Evolutionary conservation across 2,888 invertebrate species (phyloP).

Genomic region (Cantharis flavilabris): DNA sequence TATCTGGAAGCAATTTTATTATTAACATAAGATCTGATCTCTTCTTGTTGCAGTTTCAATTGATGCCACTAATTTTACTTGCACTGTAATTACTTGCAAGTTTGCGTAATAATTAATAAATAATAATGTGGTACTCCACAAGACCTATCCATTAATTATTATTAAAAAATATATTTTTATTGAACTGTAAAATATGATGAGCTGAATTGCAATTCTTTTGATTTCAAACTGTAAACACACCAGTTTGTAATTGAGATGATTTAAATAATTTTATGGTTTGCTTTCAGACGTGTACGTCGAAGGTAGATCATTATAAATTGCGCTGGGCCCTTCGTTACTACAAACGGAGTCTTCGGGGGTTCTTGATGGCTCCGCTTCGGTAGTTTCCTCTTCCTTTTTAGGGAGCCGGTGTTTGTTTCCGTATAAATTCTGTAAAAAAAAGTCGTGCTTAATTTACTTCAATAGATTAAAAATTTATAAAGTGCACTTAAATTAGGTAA

Average conservation of each 20-base stretch:
- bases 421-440: slow-evolving; percentile 71
- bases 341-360: slow-evolving; percentile 92
- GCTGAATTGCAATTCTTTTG: neutral
- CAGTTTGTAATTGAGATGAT: neutral
- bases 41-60: neutral
- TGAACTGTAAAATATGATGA: neutral
- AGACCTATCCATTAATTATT: neutral
- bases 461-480: neutral
- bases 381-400: slow-evolving; percentile 67
- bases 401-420: slow-evolving; percentile 67
- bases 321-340: slow-evolving; percentile 82
- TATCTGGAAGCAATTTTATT: neutral
- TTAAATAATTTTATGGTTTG: slow-evolving; percentile 20
- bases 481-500: neutral
- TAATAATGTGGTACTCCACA: neutral
- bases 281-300: slow-evolving; percentile 43
- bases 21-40: neutral
- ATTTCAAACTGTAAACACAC: neutral
- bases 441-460: slow-evolving; percentile 13
- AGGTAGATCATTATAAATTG: slow-evolving; percentile 64
- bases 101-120: neutral
- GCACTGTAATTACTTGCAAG: neutral
- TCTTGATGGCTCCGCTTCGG: slow-evolving; percentile 79
- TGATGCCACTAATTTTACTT: neutral
- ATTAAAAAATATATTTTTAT: neutral